phyloP scores from a whole-genome alignment of 2,888 invertebrate genomes.

The Erannis defoliaria region DNA sequence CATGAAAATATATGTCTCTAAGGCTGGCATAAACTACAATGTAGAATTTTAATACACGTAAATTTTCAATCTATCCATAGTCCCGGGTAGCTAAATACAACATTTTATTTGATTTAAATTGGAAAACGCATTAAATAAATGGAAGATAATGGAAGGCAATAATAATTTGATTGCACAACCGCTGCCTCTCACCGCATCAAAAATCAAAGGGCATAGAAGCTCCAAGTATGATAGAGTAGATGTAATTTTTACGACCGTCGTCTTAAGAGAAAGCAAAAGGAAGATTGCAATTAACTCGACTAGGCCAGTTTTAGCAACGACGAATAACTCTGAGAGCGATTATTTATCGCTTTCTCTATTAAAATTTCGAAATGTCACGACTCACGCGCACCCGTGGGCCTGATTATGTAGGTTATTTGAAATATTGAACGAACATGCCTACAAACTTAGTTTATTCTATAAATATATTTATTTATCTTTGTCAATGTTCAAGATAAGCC shows the following conservation, averaged over 20 bases:
- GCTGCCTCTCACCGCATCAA: conserved; percentile 16
- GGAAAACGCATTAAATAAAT: conserved; percentile 8
- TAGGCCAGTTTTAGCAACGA: conserved; percentile 21
- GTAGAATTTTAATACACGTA: neutral
- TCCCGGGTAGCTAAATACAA: neutral
- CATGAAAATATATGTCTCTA: too few relatives aligned
- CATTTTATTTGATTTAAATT: conserved; percentile 13
- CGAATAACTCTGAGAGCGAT: conserved; percentile 7
- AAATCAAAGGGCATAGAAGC: conserved; percentile 21
- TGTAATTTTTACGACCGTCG: conserved; percentile 23
- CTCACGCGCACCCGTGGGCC: neutral
- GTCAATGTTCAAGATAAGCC: too few relatives aligned
- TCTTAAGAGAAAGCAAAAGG: conserved; percentile 56
- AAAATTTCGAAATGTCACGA: conserved; percentile 5
- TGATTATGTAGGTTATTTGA: neutral
- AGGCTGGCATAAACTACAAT: too few relatives aligned
- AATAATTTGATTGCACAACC: conserved; percentile 12
- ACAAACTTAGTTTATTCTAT: neutral
- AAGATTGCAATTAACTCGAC: conserved; percentile 45
- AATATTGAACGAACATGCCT: neutral
- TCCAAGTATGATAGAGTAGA: conserved; percentile 21
- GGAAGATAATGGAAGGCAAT: conserved; percentile 13
- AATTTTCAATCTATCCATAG: neutral
- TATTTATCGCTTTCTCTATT: conserved; percentile 23
- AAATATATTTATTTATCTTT: too few relatives aligned